These are phyloP conservation scores for Oxystoma pomonae DNA, from an alignment of 2,888 invertebrate species.

Conservation along the genomic window DNA sequence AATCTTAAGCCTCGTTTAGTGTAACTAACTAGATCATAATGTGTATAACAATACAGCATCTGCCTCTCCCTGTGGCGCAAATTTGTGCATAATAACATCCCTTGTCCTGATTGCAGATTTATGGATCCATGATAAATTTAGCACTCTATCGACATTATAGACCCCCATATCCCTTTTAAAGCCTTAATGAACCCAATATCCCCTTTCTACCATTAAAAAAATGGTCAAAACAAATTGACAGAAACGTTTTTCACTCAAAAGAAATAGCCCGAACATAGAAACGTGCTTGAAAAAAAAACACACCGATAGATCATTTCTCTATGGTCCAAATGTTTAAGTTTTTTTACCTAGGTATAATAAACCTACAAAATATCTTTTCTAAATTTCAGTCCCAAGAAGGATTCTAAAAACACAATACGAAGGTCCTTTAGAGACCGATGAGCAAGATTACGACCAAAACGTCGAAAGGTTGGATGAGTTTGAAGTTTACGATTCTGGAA, in stretches of 20 bases:
- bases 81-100: not conserved
- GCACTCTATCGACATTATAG: not conserved
- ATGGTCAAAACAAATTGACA: too few species aligned
- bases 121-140: not conserved
- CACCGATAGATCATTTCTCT: too few species aligned
- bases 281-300: too few species aligned
- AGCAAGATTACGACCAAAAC: slow-evolving; percentile 51
- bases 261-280: too few species aligned
- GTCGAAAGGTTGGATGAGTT: slow-evolving; percentile 52
- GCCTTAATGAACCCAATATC: not conserved
- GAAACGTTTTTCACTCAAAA: too few species aligned
- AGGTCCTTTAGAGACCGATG: slow-evolving; percentile 74
- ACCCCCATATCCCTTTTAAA: not conserved
- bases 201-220: too few species aligned
- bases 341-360: too few species aligned
- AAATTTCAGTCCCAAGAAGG: slow-evolving; percentile 69
- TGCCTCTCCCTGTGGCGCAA: not conserved
- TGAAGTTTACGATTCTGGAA: slow-evolving; percentile 49
- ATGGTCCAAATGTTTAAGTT: too few species aligned
- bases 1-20: not conserved
- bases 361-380: too few species aligned
- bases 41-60: not conserved
- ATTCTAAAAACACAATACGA: slow-evolving; percentile 80
- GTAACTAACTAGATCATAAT: not conserved
- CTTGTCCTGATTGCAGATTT: not conserved